Evolutionary conservation across 1,140 invertebrate genomes (phyloP).

Genomic region (Psilanteris sp.): DNA sequence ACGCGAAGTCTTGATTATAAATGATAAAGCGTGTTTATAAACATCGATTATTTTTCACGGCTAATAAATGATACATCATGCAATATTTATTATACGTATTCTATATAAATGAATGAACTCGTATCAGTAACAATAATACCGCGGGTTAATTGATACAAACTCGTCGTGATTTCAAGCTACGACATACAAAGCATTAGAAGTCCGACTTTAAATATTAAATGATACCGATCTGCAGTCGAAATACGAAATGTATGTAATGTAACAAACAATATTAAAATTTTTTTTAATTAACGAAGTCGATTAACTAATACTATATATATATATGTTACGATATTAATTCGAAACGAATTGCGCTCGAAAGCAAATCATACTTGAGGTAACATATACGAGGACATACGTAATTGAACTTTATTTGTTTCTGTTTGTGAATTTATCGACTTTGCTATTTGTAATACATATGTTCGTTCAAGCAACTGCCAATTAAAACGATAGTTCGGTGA

Average conservation of each 20-base stretch:
- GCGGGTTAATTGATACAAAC: conserved; percentile 60
- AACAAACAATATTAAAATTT: too few species aligned
- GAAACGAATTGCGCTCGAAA: conserved; percentile 4
- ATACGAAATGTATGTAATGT: too few species aligned
- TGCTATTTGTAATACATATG: conserved; percentile 27
- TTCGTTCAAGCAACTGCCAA: conserved; percentile 35
- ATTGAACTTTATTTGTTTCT: conserved; percentile 40
- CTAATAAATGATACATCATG: too few species aligned
- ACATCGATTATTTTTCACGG: too few species aligned
- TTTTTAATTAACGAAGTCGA: too few species aligned
- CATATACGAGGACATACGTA: conserved; percentile 9
- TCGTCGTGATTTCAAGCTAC: conserved; percentile 58
- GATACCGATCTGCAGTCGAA: too few species aligned
- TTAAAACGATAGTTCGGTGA: conserved; percentile 21
- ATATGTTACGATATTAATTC: too few species aligned
- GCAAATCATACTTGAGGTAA: conserved; percentile 3
- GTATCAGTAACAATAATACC: conserved; percentile 40
- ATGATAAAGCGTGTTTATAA: too few species aligned
- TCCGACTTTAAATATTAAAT: too few species aligned
- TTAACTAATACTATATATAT: too few species aligned
- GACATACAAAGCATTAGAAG: conserved; percentile 15
- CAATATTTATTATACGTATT: too few species aligned
- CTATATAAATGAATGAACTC: conserved; percentile 67
- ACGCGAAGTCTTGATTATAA: too few species aligned
- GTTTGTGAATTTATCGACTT: conserved; percentile 14